Evolutionary conservation across 2,888 invertebrate genomes (phyloP).

Genomic region (Conistra vaccinii): DNA sequence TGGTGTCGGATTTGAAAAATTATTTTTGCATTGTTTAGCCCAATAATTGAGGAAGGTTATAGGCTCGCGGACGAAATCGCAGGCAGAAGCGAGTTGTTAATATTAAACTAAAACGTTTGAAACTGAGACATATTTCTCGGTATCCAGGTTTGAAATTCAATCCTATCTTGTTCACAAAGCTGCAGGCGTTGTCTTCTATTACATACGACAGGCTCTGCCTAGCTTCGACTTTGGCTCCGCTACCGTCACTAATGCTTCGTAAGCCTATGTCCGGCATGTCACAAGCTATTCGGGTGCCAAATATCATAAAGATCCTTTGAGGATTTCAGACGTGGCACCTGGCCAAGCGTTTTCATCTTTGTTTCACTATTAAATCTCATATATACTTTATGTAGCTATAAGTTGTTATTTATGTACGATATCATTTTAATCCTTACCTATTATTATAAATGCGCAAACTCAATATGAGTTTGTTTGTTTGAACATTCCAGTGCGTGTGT

Average conservation of each 20-base stretch:
- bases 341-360: not conserved
- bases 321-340: slow-evolving; percentile 8
- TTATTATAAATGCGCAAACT: too few species aligned
- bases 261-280: slow-evolving; percentile 17
- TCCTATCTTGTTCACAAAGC: slow-evolving; percentile 1
- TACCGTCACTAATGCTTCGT: slow-evolving; percentile 20
- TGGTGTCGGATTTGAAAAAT: too few species aligned
- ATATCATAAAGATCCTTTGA: slow-evolving; percentile 19
- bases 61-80: too few species aligned
- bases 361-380: not conserved
- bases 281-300: slow-evolving; percentile 33
- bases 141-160: slow-evolving; percentile 11
- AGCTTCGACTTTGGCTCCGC: slow-evolving; percentile 5
- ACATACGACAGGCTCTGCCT: not conserved
- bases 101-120: not conserved
- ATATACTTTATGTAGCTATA: not conserved
- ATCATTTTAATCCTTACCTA: not conserved
- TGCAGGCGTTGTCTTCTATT: slow-evolving; percentile 30
- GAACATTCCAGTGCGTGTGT: too few species aligned
- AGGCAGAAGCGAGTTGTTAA: too few species aligned
- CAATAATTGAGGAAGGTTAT: too few species aligned
- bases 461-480: too few species aligned
- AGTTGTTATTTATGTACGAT: not conserved
- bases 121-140: not conserved
- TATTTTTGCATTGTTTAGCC: too few species aligned